phyloP scores from a whole-genome alignment of 2,888 invertebrate genomes.

The Eupithecia abbreviata region DNA sequence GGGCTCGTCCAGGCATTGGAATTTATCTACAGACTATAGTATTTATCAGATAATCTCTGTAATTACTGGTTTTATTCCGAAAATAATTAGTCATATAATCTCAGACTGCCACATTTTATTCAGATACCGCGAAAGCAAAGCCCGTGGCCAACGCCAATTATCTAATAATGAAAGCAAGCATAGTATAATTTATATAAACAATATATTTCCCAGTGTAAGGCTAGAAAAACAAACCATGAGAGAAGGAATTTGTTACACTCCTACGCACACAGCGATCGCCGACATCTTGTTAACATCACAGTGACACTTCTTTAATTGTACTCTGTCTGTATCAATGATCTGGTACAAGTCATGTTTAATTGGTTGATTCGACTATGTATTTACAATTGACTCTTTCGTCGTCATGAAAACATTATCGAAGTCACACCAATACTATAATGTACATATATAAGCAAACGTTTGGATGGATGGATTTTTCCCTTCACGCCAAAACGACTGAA shows the following conservation, averaged over 20 bases:
- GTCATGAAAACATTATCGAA: background rate
- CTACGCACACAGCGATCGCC: constrained; percentile 18
- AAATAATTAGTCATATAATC: background rate
- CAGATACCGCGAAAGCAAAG: background rate
- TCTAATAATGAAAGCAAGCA: background rate
- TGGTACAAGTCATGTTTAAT: background rate
- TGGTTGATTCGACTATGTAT: background rate
- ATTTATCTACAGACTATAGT: no score
- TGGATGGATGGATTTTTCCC: background rate
- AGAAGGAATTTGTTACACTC: constrained; percentile 28
- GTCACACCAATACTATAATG: no score
- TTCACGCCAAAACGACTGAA: no score
- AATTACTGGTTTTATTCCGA: background rate
- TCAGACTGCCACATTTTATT: background rate
- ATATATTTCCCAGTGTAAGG: background rate
- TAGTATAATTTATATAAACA: constrained; percentile 6
- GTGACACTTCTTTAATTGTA: constrained; percentile 36
- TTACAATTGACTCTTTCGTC: background rate
- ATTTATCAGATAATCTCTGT: background rate
- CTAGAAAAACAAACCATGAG: constrained; percentile 22
- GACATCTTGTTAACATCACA: constrained; percentile 41
- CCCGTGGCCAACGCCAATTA: background rate
- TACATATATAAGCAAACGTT: no score
- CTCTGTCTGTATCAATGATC: constrained; percentile 27
- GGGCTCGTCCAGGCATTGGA: no score